A percentile compares a stretch with the other conserved stretches of the same genome.
phyloP scores from a whole-genome alignment of 2,888 invertebrate genomes.

The Steromphala cineraria region DNA sequence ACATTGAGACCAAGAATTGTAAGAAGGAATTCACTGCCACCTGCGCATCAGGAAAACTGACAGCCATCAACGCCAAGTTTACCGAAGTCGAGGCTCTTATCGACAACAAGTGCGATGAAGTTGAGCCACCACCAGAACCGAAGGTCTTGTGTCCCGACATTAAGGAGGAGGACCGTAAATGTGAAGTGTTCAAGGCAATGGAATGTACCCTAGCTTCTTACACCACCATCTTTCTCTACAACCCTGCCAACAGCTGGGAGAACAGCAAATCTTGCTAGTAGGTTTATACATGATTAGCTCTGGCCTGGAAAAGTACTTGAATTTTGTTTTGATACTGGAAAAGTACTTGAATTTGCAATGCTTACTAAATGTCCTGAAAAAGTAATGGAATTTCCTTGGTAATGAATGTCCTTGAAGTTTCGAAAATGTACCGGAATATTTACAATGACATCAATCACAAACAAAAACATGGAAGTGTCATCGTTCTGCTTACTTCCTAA shows the following conservation, averaged over 20 bases:
- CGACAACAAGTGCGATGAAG: constrained; percentile 25
- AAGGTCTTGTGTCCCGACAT: constrained; percentile 31
- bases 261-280: constrained; percentile 33
- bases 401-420: too few species aligned
- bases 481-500: too few species aligned
- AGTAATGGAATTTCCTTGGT: too few species aligned
- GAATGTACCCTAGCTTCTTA: constrained; percentile 27
- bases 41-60: neutral
- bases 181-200: constrained; percentile 31
- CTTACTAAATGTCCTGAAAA: too few species aligned
- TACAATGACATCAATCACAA: too few species aligned
- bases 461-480: too few species aligned
- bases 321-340: too few species aligned
- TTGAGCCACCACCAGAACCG: constrained; percentile 21
- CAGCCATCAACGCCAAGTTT: neutral
- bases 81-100: neutral
- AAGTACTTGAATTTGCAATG: too few species aligned
- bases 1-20: neutral
- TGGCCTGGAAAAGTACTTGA: too few species aligned
- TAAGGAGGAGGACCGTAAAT: constrained; percentile 25
- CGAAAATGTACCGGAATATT: too few species aligned
- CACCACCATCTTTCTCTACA: constrained; percentile 5
- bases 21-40: constrained; percentile 6
- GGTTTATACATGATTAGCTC: constrained; percentile 11
- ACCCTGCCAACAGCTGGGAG: constrained; percentile 23